phyloP scores from a whole-genome alignment of 1,140 invertebrate genomes.

The Subanguina moxae region DNA sequence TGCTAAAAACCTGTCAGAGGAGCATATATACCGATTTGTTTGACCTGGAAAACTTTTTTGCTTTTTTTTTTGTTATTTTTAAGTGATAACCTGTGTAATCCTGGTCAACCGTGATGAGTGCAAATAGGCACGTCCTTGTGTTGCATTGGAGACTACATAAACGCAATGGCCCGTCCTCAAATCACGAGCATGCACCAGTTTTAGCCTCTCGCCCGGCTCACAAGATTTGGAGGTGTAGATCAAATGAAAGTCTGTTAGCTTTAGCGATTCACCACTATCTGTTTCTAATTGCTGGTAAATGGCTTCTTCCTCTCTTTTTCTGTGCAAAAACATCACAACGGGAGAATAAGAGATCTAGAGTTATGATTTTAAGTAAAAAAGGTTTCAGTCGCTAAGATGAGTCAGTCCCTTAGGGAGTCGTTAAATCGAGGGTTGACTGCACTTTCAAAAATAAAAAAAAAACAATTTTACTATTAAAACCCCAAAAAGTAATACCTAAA shows the following conservation, averaged over 20 bases:
- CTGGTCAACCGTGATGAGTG: not conserved
- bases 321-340: slow-evolving; percentile 46
- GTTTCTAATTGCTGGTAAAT: slow-evolving; percentile 25
- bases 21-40: slow-evolving; percentile 41
- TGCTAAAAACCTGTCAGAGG: slow-evolving; percentile 39
- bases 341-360: slow-evolving; percentile 39
- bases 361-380: too few species aligned
- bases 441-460: too few species aligned
- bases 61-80: too few species aligned
- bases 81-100: too few species aligned
- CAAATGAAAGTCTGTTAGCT: slow-evolving; percentile 38
- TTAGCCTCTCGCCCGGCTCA: slow-evolving; percentile 1
- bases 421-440: too few species aligned
- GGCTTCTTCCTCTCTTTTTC: slow-evolving; percentile 31
- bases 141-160: slow-evolving; percentile 17
- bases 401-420: too few species aligned
- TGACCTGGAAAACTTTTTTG: slow-evolving; percentile 7
- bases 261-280: slow-evolving; percentile 16
- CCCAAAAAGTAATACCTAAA: too few species aligned
- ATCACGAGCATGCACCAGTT: slow-evolving; percentile 31
- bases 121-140: not conserved
- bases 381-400: too few species aligned
- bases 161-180: slow-evolving; percentile 37
- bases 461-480: too few species aligned
- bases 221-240: slow-evolving; percentile 21